Evolutionary conservation across 1,140 invertebrate species (phyloP).

Genomic region (Pseudomyrmex concolor): DNA sequence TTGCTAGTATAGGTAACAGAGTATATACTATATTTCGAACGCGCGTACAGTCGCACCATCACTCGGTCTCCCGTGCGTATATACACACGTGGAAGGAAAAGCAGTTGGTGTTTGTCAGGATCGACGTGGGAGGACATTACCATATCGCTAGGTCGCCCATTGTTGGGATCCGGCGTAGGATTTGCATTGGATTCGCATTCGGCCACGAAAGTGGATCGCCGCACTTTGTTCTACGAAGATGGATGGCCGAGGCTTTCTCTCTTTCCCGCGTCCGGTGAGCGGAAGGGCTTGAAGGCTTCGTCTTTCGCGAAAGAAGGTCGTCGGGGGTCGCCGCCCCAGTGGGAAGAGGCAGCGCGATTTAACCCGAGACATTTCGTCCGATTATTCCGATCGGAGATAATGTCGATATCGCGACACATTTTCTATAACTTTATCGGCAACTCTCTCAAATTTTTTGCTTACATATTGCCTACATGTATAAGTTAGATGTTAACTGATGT

Average conservation of each 20-base stretch:
- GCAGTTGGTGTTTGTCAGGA: slow-evolving; percentile 52
- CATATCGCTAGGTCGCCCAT: slow-evolving; percentile 77
- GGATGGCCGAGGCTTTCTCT: slow-evolving; percentile 63
- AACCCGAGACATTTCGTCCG: slow-evolving; percentile 3
- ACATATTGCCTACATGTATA: too few relatives aligned
- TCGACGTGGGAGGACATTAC: slow-evolving; percentile 75
- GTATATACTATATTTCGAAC: slow-evolving; percentile 48
- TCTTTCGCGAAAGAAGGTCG: slow-evolving; percentile 52
- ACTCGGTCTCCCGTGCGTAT: not conserved
- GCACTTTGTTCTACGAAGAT: slow-evolving; percentile 78
- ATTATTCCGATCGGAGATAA: slow-evolving; percentile 1
- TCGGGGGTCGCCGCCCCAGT: slow-evolving; percentile 21
- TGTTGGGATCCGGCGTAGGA: slow-evolving; percentile 70
- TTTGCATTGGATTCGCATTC: slow-evolving; percentile 77
- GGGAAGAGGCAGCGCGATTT: slow-evolving; percentile 28
- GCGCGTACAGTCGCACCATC: not conserved
- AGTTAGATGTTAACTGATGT: too few relatives aligned
- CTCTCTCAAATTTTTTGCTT: not conserved
- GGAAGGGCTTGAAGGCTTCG: slow-evolving; percentile 54
- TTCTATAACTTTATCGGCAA: slow-evolving; percentile 21
- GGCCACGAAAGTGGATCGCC: slow-evolving; percentile 75
- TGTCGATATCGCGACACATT: too few relatives aligned
- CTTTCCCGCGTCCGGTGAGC: slow-evolving; percentile 54
- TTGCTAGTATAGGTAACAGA: slow-evolving; percentile 40
- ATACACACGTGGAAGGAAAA: not conserved